Conservation (phyloP, 1,140 invertebrate species). For the Orussus abietinus region DNA sequence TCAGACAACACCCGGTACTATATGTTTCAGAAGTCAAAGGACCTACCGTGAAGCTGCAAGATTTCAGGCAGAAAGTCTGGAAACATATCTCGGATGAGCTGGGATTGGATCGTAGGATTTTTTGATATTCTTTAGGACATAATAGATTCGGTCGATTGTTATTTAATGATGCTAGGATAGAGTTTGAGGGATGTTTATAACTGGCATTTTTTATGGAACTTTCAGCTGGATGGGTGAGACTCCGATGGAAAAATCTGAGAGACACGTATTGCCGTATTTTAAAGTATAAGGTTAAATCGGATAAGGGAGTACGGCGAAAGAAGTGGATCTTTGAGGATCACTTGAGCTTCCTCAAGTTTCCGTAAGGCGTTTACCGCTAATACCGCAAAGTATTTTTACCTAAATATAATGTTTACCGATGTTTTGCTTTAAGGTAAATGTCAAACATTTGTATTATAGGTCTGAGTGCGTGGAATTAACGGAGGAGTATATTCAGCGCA, state of each 20-base stretch:
- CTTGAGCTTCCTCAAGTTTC: conserved; percentile 46
- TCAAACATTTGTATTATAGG: conserved; percentile 26
- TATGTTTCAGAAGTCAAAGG: conserved; percentile 47
- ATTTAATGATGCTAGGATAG: conserved; percentile 1
- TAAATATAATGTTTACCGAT: conserved; percentile 1
- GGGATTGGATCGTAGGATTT: conserved; percentile 41
- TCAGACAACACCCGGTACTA: conserved; percentile 46
- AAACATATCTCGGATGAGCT: conserved; percentile 44
- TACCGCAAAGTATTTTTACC: conserved; percentile 12
- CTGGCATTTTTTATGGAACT: conserved; percentile 16
- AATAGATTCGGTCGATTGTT: background rate
- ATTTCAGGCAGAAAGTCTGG: conserved; percentile 50
- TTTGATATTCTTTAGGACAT: conserved; percentile 3
- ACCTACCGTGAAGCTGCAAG: conserved; percentile 38
- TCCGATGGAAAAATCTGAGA: conserved; percentile 47
- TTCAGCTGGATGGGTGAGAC: conserved; percentile 42
- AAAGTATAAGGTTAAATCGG: conserved; percentile 44
- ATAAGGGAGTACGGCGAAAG: conserved; percentile 40
- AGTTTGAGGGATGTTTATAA: background rate
- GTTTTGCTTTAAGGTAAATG: background rate
- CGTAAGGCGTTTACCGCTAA: conserved; percentile 31
- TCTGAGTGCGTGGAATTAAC: conserved; percentile 39
- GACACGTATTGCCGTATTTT: conserved; percentile 47
- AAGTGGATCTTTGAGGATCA: conserved; percentile 51
- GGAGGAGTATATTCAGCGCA: conserved; percentile 44